Conservation (phyloP, 2,797 vertebrate genomes). For the Cacajao melanocephalus region DNA sequence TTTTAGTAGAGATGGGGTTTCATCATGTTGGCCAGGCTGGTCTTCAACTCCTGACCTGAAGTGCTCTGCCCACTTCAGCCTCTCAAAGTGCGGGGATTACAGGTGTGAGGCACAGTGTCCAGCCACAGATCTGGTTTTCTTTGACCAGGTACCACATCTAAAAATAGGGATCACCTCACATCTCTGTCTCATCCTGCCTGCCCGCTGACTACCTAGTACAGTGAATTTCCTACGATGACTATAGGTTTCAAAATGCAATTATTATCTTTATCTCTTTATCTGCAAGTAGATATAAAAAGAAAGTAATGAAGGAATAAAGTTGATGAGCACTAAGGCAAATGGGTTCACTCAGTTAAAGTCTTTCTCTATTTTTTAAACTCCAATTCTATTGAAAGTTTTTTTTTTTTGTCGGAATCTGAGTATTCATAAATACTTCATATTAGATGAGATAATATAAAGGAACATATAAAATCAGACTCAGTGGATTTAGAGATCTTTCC, state of each 20-base stretch:
- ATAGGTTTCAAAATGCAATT: neutral
- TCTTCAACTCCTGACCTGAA: neutral
- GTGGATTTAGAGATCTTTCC: neutral
- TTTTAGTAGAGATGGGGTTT: neutral
- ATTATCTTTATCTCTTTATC: neutral
- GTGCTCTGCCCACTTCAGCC: neutral
- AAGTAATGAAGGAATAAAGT: neutral
- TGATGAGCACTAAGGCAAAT: neutral
- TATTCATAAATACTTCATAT: neutral
- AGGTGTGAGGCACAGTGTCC: rapidly evolving
- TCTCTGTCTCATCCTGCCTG: neutral
- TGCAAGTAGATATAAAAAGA: neutral
- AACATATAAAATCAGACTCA: neutral
- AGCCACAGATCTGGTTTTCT: neutral
- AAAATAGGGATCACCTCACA: neutral
- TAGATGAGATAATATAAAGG: neutral
- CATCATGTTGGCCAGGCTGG: neutral
- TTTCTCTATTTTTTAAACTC: neutral
- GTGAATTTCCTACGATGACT: neutral
- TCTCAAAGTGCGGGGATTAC: neutral
- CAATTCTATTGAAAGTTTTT: neutral
- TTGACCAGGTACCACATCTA: neutral
- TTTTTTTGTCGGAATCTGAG: neutral
- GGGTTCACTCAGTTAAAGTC: neutral
- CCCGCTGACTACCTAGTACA: rapidly evolving